Percentiles rank a stretch among this genome's conserved stretches.
Conservation (phyloP, 2,113 vertebrate species). For the Romanogobio albipinnatus region DNA sequence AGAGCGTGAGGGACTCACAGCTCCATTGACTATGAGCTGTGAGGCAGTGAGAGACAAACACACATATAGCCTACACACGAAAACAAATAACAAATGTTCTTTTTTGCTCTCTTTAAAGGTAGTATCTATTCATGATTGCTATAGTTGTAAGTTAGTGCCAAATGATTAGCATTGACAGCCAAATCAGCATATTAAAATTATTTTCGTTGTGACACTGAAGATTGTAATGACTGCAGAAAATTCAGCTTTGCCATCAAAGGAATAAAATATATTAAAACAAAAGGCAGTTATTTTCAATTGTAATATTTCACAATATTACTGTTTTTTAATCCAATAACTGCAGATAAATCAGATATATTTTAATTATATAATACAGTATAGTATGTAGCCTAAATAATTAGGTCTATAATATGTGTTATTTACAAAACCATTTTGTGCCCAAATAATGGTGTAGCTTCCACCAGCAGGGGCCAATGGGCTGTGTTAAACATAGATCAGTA, state of each 20-base stretch:
- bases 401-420: too few relatives aligned
- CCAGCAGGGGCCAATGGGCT: too few relatives aligned
- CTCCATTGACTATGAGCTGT: conserved; percentile 29
- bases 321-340: neutral
- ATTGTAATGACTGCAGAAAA: neutral
- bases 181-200: neutral
- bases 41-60: conserved; percentile 41
- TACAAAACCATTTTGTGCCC: too few relatives aligned
- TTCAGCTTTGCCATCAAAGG: neutral
- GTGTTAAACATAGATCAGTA: too few relatives aligned
- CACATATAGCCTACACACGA: conserved; percentile 14
- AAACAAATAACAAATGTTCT: conserved; percentile 10
- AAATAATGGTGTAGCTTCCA: too few relatives aligned
- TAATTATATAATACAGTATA: neutral
- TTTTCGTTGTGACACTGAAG: neutral
- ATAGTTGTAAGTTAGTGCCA: neutral
- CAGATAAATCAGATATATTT: neutral
- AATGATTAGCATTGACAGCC: neutral
- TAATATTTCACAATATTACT: neutral
- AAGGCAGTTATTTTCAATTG: neutral
- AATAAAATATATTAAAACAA: neutral
- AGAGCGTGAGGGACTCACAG: conserved; percentile 42
- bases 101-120: conserved; percentile 1
- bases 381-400: neutral
- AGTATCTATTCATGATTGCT: neutral